Evolutionary conservation across 2,888 invertebrate species (phyloP).

Genomic region (Isoperla grammatica): DNA sequence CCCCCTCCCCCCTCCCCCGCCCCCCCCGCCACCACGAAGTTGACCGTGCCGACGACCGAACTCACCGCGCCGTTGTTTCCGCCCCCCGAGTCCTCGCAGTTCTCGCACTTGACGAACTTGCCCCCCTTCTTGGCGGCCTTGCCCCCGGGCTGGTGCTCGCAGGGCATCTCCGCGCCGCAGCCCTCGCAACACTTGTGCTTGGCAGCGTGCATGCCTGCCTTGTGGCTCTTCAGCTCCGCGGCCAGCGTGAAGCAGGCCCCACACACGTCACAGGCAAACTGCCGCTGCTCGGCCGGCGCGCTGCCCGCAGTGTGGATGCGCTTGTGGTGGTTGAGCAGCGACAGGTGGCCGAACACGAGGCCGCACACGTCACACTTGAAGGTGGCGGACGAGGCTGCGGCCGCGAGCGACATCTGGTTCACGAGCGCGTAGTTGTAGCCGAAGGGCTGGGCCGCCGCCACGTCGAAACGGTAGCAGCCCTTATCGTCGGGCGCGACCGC

Average conservation of each 20-base stretch:
- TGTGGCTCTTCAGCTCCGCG: slow-evolving; percentile 47
- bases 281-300: slow-evolving; percentile 34
- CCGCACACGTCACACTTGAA: slow-evolving; percentile 87
- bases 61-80: slow-evolving; percentile 10
- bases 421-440: slow-evolving; percentile 75
- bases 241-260: slow-evolving; percentile 46
- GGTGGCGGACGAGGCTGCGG: slow-evolving; percentile 62
- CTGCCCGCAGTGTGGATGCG: slow-evolving; percentile 53
- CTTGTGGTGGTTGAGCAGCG: slow-evolving; percentile 79
- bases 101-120: slow-evolving; percentile 37
- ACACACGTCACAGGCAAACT: slow-evolving; percentile 47
- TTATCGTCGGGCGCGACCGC: slow-evolving; percentile 46
- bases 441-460: slow-evolving; percentile 40
- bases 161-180: slow-evolving; percentile 37
- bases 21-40: slow-evolving; percentile 9
- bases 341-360: slow-evolving; percentile 75
- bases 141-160: slow-evolving; percentile 33
- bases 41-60: slow-evolving; percentile 1
- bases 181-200: slow-evolving; percentile 33
- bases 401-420: slow-evolving; percentile 77
- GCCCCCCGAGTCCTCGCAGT: slow-evolving; percentile 37
- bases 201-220: slow-evolving; percentile 44
- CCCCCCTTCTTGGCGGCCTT: slow-evolving; percentile 32
- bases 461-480: slow-evolving; percentile 48
- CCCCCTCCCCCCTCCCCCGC: no score